phyloP scores from a whole-genome alignment of 2,113 vertebrate genomes.

The Sturnira hondurensis region DNA sequence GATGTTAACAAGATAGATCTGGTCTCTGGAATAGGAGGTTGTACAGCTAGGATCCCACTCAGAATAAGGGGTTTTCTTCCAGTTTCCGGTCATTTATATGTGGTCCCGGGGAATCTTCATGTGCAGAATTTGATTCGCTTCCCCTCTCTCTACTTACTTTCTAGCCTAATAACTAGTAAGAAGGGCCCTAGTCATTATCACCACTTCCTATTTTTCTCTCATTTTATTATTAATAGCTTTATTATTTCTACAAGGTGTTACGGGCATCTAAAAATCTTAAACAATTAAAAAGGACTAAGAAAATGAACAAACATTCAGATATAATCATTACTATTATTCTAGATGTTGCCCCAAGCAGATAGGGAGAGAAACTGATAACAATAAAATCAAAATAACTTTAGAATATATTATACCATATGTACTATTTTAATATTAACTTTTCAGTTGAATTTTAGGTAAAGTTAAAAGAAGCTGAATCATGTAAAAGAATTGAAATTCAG shows the following conservation, averaged over 20 bases:
- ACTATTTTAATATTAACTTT: neutral
- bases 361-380: neutral
- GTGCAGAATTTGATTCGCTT: constrained; percentile 42
- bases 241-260: neutral
- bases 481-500: neutral
- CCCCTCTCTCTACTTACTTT: neutral
- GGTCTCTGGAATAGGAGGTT: neutral
- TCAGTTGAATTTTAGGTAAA: constrained; percentile 1
- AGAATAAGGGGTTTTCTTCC: constrained; percentile 26
- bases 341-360: neutral
- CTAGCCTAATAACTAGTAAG: neutral
- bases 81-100: neutral
- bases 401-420: neutral
- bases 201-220: neutral
- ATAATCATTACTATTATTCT: neutral
- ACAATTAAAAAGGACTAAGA: neutral
- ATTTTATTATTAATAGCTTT: neutral
- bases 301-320: neutral
- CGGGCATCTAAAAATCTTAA: neutral
- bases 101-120: neutral
- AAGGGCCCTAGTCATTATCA: neutral
- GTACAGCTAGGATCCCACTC: constrained; percentile 48
- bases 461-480: neutral
- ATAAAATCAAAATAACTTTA: neutral
- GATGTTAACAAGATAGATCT: neutral